phyloP scores from a whole-genome alignment of 2,888 invertebrate genomes.

The Cremastinae sp. region DNA sequence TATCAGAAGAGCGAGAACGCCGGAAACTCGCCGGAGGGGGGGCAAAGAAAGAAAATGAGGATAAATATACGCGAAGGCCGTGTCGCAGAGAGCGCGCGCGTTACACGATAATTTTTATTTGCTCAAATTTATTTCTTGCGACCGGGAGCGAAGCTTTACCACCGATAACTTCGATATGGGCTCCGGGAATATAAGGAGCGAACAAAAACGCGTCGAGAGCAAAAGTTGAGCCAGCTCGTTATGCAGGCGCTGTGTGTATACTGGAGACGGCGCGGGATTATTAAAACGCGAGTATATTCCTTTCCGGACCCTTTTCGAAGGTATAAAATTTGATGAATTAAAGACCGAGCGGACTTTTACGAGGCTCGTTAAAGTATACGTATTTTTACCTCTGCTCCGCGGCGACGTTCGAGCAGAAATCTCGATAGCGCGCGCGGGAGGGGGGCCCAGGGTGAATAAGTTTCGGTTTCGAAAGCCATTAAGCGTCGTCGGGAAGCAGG shows the following conservation, averaged over 20 bases:
- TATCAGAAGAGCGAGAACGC: slow-evolving; percentile 34
- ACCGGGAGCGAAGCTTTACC: slow-evolving; percentile 11
- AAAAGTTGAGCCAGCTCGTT: slow-evolving; percentile 66
- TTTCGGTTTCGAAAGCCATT: neutral
- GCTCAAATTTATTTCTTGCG: slow-evolving; percentile 7
- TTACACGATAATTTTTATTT: slow-evolving; percentile 31
- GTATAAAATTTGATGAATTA: slow-evolving; percentile 25
- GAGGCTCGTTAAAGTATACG: neutral
- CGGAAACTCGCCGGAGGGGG: slow-evolving; percentile 12
- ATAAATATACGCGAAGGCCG: slow-evolving; percentile 1
- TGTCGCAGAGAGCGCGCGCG: slow-evolving; percentile 13
- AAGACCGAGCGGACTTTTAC: slow-evolving; percentile 17
- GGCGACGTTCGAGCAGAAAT: too few species aligned
- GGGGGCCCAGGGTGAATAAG: too few species aligned
- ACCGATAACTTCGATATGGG: slow-evolving; percentile 5
- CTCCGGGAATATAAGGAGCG: slow-evolving; percentile 19
- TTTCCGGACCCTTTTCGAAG: slow-evolving; percentile 12
- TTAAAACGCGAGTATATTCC: slow-evolving; percentile 44
- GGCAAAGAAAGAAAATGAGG: slow-evolving; percentile 30
- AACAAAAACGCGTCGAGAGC: slow-evolving; percentile 61
- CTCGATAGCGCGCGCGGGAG: too few species aligned
- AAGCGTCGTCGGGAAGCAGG: neutral
- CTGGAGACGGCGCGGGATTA: slow-evolving; percentile 55
- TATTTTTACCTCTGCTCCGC: too few species aligned
- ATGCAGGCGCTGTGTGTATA: slow-evolving; percentile 58